Conservation (phyloP, 1,140 invertebrate genomes). For the Micrasema minimum region DNA sequence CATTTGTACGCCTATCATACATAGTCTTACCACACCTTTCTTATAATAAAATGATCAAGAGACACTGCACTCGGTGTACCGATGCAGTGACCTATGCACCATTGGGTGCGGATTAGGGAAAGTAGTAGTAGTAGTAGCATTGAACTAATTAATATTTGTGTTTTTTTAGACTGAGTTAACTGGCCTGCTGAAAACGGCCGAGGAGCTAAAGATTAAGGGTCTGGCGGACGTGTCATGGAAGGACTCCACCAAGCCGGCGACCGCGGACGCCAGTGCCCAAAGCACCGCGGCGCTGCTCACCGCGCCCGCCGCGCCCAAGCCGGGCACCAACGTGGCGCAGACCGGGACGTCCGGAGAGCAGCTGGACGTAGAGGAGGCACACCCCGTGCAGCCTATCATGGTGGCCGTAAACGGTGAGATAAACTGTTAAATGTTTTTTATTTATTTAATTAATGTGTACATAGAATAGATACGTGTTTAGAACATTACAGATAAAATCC, state of each 20-base stretch:
- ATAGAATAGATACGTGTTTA: too few species aligned
- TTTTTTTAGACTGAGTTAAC: constrained; percentile 78
- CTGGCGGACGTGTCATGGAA: constrained; percentile 88
- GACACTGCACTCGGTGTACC: too few species aligned
- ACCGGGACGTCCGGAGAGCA: constrained; percentile 38
- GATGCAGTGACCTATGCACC: too few species aligned
- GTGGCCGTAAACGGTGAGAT: constrained; percentile 10
- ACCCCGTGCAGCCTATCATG: constrained; percentile 28
- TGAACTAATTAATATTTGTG: too few species aligned
- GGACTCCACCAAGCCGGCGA: constrained; percentile 60
- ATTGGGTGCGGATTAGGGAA: too few species aligned
- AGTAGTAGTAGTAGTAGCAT: too few species aligned
- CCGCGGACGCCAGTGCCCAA: constrained; percentile 55
- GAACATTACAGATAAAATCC: too few species aligned
- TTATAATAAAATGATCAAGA: too few species aligned
- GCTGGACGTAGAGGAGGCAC: constrained; percentile 43
- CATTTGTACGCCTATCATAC: too few species aligned
- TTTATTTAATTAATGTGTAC: too few species aligned
- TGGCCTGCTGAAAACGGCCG: constrained; percentile 88
- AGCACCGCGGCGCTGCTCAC: constrained; percentile 61
- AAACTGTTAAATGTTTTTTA: neutral
- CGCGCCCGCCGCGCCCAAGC: constrained; percentile 51
- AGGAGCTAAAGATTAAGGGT: constrained; percentile 91
- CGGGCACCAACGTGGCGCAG: constrained; percentile 54
- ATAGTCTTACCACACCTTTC: too few species aligned